phyloP scores from a whole-genome alignment of 2,113 vertebrate species.

The Plecturocebus donacophilus region DNA sequence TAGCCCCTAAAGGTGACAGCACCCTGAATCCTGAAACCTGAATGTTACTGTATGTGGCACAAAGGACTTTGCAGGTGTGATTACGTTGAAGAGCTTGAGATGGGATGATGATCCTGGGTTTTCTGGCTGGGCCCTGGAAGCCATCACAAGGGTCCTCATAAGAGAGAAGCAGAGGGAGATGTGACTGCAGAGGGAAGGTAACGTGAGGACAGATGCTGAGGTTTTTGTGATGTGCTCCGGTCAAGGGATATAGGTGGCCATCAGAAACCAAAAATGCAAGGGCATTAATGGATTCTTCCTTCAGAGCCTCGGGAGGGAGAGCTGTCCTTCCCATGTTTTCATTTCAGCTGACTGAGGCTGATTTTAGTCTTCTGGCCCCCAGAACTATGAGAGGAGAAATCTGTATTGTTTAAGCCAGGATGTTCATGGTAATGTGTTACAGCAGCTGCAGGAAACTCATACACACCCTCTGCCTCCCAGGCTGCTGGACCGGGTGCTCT shows the following conservation, averaged over 20 bases:
- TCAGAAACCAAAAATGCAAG: not conserved
- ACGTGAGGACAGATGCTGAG: not conserved
- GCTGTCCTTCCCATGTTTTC: not conserved
- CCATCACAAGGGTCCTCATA: not conserved
- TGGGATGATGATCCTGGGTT: not conserved
- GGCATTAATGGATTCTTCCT: not conserved
- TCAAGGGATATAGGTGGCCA: not conserved
- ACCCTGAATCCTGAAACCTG: not conserved
- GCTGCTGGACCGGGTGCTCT: rapidly evolving
- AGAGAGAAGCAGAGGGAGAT: not conserved
- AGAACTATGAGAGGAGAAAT: not conserved
- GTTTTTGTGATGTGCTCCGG: not conserved
- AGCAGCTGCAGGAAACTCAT: not conserved
- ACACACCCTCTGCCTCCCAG: rapidly evolving
- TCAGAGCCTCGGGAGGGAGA: not conserved
- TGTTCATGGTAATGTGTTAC: not conserved
- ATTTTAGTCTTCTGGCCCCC: not conserved
- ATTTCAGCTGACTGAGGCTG: not conserved
- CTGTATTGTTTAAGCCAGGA: not conserved
- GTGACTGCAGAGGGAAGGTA: not conserved
- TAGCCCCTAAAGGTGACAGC: not conserved
- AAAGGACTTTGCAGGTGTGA: not conserved
- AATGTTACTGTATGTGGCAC: not conserved
- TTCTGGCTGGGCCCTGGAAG: not conserved
- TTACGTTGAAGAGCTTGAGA: not conserved